Percentiles rank a stretch among this genome's conserved stretches.
Conservation (phyloP, 2,888 invertebrate species). For the Cephalotes varians region DNA sequence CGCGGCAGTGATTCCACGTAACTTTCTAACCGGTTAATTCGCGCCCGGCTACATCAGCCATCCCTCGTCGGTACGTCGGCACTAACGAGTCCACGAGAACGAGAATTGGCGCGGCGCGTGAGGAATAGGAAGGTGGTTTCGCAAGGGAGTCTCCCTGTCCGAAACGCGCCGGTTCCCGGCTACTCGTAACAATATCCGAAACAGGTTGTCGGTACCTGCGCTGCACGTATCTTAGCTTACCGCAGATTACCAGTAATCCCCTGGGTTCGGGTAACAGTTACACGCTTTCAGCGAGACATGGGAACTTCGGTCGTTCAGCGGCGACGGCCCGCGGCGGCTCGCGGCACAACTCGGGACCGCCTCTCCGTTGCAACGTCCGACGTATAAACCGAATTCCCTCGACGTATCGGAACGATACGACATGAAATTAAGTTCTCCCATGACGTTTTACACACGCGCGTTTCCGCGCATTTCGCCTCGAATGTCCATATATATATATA, state of each 20-base stretch:
- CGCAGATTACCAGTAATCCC: conserved; percentile 82
- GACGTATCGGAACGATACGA: conserved; percentile 22
- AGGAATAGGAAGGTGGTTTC: conserved; percentile 43
- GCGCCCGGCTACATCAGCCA: conserved; percentile 22
- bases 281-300: conserved; percentile 76
- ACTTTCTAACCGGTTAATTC: conserved; percentile 68
- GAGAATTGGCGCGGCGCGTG: conserved; percentile 28
- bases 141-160: conserved; percentile 56
- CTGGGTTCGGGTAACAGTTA: conserved; percentile 80
- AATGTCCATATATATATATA: background rate
- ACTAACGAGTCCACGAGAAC: conserved; percentile 60
- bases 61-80: conserved; percentile 39
- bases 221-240: conserved; percentile 78
- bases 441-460: conserved; percentile 11
- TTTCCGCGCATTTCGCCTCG: background rate
- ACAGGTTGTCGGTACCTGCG: conserved; percentile 72
- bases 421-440: conserved; percentile 45
- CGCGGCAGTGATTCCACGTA: conserved; percentile 55
- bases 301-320: conserved; percentile 65
- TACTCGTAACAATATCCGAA: conserved; percentile 79
- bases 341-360: conserved; percentile 55
- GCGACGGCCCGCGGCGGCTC: conserved; percentile 58
- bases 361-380: conserved; percentile 38
- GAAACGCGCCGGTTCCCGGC: conserved; percentile 74
- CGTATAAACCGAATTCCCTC: conserved; percentile 45